phyloP scores from a whole-genome alignment of 2,797 vertebrate genomes.

The Enteromius thamalakanensis region DNA sequence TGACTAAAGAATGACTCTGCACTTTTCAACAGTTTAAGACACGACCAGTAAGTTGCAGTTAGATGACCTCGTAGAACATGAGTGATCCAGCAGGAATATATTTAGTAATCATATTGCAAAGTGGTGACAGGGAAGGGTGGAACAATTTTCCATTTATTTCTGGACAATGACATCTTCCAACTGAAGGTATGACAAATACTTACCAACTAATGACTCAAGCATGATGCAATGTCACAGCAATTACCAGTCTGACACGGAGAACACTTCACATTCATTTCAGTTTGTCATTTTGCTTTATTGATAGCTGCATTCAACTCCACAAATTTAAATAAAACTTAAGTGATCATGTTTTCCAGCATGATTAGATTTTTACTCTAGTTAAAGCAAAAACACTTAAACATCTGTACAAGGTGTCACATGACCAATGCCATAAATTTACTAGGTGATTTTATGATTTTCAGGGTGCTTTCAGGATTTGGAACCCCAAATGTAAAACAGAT shows the following conservation, averaged over 20 bases:
- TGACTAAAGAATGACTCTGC: not conserved
- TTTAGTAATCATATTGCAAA: conserved; percentile 23
- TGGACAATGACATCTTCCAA: conserved; percentile 27
- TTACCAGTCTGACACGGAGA: not conserved
- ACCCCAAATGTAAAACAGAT: not conserved
- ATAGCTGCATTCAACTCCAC: not conserved
- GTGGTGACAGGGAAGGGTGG: conserved; percentile 23
- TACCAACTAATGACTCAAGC: not conserved
- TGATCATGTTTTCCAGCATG: not conserved
- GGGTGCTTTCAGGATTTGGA: not conserved
- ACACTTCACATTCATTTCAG: not conserved
- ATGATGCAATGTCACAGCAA: not conserved
- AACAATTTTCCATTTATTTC: conserved; percentile 8
- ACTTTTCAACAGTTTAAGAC: not conserved
- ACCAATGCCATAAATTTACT: not conserved
- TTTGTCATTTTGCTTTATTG: not conserved
- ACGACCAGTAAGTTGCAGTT: not conserved
- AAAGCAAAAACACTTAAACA: not conserved
- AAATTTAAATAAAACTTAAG: not conserved
- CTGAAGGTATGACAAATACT: conserved; percentile 12
- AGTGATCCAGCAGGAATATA: conserved; percentile 13
- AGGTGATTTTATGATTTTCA: not conserved
- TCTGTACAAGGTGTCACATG: not conserved
- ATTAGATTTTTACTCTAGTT: not conserved
- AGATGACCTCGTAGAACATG: not conserved